Evolutionary conservation across 2,888 invertebrate genomes (phyloP), one percentile per base, ranked within the genome.

Genomic region (Polydrusus pterygomalis): DNA sequence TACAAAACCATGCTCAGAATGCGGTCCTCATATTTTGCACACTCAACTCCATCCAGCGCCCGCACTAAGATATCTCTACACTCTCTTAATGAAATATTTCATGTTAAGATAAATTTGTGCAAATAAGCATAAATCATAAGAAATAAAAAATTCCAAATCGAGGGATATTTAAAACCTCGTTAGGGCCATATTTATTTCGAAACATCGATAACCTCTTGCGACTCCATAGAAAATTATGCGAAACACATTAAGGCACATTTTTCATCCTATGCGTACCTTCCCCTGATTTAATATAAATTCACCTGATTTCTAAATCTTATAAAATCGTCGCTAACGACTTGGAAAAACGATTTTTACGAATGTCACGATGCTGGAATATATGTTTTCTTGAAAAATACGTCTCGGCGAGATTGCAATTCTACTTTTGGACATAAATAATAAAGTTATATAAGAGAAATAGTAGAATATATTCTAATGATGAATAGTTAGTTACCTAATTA

Each of bases 281-380:
- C 47, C n/a, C 47, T 17, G 60, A 70, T 70, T 60, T 70, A 70
- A 58, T 70, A 70, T 47, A 51, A 69, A 56, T 75, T 70, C 64
- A 75, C 71, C 75, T 75, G 75, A 71, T 68, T 76, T 72, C 45
- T 43, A 68, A 72, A 69, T 72, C 71, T 64, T 63, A 69, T 76
- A 76, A 76, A 76, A 72, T 76, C 64, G 34, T 67, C 47, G 72
- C 76, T 72, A 76, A 76, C 76, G 72, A 76, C 72, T 69, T 62
- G 76, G 76, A 76, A 76, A 72, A 76, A 56, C 68, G 54, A 51
- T 68, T 68, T 25, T 71, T 68, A 30, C 67, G 68, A 71, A 72
- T 65, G 72, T 45, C 45, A 64, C 62, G 49, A 63, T 68, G 47
- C 62, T 68, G 40, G 72, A 76, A 72, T 76, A 76, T 72, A 76